These are phyloP conservation scores for Cheilosia pagana DNA, from an alignment of 2,888 invertebrate species.

Conservation along the genomic window DNA sequence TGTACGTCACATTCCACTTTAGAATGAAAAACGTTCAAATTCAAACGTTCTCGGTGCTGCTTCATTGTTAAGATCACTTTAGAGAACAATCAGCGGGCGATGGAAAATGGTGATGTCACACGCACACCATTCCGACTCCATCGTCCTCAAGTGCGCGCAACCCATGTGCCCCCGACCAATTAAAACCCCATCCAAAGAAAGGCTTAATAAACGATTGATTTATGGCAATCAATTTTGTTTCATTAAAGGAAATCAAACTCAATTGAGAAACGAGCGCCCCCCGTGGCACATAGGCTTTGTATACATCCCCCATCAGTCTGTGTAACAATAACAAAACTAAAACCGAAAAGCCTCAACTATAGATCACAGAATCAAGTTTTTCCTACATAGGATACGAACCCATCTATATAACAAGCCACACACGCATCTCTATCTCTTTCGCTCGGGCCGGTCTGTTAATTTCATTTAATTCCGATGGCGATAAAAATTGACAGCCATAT, in stretches of 20 bases:
- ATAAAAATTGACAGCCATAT: slow-evolving; percentile 74
- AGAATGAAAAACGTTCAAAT: slow-evolving; percentile 19
- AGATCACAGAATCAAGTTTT: slow-evolving; percentile 19
- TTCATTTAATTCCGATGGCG: slow-evolving; percentile 67
- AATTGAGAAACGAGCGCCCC: slow-evolving; percentile 54
- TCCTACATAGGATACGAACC: background rate
- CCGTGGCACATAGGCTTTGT: slow-evolving; percentile 2
- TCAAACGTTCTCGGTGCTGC: slow-evolving; percentile 11
- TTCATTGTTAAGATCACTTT: slow-evolving; percentile 47
- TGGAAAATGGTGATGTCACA: slow-evolving; percentile 60
- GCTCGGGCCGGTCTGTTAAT: slow-evolving; percentile 39
- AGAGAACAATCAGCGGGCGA: slow-evolving; percentile 57
- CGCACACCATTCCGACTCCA: slow-evolving; percentile 4
- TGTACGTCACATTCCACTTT: slow-evolving; percentile 44
- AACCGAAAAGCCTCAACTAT: slow-evolving; percentile 32
- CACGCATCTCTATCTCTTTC: slow-evolving; percentile 9
- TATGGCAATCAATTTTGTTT: slow-evolving; percentile 74
- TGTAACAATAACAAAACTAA: slow-evolving; percentile 30
- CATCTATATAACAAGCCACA: slow-evolving; percentile 3
- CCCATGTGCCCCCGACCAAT: slow-evolving; percentile 60
- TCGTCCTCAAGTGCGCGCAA: slow-evolving; percentile 33
- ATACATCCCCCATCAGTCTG: background rate
- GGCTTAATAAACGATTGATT: slow-evolving; percentile 74
- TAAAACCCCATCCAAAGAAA: slow-evolving; percentile 64
- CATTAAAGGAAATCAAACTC: slow-evolving; percentile 74